phyloP scores from a whole-genome alignment of 2,888 invertebrate species.

The Metacarcinus magister region DNA sequence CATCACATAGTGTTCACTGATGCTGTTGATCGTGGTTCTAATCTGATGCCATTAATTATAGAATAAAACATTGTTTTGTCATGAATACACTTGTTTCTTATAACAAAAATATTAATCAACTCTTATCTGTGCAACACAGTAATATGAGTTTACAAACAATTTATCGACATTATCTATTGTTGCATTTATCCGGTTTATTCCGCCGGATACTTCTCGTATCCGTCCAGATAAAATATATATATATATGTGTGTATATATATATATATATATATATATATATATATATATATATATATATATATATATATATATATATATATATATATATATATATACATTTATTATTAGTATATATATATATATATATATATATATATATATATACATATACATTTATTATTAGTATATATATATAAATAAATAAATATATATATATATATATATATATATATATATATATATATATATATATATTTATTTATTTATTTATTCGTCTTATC shows the following conservation, averaged over 20 bases:
- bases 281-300: slow-evolving; percentile 72
- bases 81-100: too few species aligned
- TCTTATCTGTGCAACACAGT: too few species aligned
- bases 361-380: slow-evolving; percentile 73
- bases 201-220: too few species aligned
- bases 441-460: slow-evolving; percentile 59
- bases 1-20: too few species aligned
- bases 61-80: too few species aligned
- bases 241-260: neutral
- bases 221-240: neutral
- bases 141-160: too few species aligned
- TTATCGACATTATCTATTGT: too few species aligned
- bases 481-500: too few species aligned
- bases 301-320: slow-evolving; percentile 70
- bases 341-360: slow-evolving; percentile 33
- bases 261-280: slow-evolving; percentile 73
- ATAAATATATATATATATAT: slow-evolving; percentile 70
- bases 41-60: too few species aligned
- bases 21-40: too few species aligned
- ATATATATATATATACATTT: neutral
- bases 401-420: slow-evolving; percentile 38
- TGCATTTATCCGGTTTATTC: too few species aligned
- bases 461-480: slow-evolving; percentile 40
- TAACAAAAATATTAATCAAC: too few species aligned
- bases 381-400: slow-evolving; percentile 65